A percentile compares a stretch with the other conserved stretches of the same genome.
These are phyloP conservation scores for Gymnoscopelus braueri DNA, from an alignment of 2,797 vertebrate genomes.

Conservation along the genomic window DNA sequence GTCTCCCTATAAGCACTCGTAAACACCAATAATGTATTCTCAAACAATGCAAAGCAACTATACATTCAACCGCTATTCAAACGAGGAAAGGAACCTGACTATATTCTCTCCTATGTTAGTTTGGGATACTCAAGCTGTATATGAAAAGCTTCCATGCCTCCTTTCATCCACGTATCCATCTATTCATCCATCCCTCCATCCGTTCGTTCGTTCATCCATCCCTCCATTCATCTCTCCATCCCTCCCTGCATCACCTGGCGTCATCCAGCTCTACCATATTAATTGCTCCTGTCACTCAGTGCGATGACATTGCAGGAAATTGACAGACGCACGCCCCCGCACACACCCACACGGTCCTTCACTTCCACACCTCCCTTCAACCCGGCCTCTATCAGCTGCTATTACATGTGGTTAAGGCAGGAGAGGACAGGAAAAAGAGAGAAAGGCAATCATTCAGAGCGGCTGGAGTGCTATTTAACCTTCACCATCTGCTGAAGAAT, in stretches of 20 bases:
- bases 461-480: conserved; percentile 57
- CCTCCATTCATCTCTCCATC: conserved; percentile 1
- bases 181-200: too few relatives aligned
- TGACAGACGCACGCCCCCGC: conserved; percentile 44
- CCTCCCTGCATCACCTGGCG: background rate
- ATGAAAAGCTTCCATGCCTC: too few relatives aligned
- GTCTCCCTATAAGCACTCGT: too few relatives aligned
- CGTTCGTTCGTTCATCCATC: too few relatives aligned
- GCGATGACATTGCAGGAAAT: conserved; percentile 62
- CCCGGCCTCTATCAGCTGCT: conserved; percentile 20
- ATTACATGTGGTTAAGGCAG: conserved; percentile 32
- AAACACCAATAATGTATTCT: too few relatives aligned
- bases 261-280: conserved; percentile 46
- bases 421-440: conserved; percentile 21
- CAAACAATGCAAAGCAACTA: too few relatives aligned
- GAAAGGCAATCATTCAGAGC: conserved; percentile 54
- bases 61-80: too few relatives aligned
- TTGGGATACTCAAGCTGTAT: too few relatives aligned
- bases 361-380: background rate
- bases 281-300: conserved; percentile 71
- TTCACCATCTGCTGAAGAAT: conserved; percentile 52
- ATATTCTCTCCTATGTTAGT: too few relatives aligned
- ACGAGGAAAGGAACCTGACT: too few relatives aligned
- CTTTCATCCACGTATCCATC: too few relatives aligned
- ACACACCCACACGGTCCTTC: conserved; percentile 5